phyloP scores from a whole-genome alignment of 2,113 vertebrate genomes.

The Probosciger aterrimus region DNA sequence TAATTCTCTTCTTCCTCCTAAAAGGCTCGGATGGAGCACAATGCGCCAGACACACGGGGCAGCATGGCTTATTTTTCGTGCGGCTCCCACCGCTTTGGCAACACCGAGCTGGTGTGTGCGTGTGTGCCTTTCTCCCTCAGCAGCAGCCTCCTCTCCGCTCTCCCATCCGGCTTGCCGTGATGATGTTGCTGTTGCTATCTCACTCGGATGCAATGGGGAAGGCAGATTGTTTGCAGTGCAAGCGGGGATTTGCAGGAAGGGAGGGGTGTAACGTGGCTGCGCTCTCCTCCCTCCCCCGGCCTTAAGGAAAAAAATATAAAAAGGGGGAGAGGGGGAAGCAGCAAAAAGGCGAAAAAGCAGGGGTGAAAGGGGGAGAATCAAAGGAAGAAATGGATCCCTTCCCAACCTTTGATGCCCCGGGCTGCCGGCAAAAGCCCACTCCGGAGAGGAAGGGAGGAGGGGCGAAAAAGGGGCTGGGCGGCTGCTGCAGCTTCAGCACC shows the following conservation, averaged over 20 bases:
- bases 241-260: slow-evolving; percentile 56
- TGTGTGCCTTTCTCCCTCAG: slow-evolving; percentile 23
- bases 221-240: slow-evolving; percentile 61
- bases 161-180: slow-evolving; percentile 56
- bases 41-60: slow-evolving; percentile 50
- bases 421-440: slow-evolving; percentile 19
- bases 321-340: neutral
- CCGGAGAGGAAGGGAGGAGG: neutral
- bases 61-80: slow-evolving; percentile 47
- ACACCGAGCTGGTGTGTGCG: slow-evolving; percentile 15
- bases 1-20: slow-evolving; percentile 46
- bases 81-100: slow-evolving; percentile 41
- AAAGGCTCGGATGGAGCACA: slow-evolving; percentile 39
- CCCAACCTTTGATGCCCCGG: neutral
- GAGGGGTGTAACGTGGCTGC: slow-evolving; percentile 43
- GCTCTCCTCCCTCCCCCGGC: neutral
- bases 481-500: slow-evolving; percentile 50
- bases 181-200: slow-evolving; percentile 71
- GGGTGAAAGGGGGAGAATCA: neutral
- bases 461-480: slow-evolving; percentile 1
- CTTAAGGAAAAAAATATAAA: neutral
- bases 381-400: neutral
- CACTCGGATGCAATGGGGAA: slow-evolving; percentile 62
- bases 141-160: slow-evolving; percentile 44
- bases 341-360: neutral